Evolutionary conservation across 2,113 vertebrate genomes (phyloP), one percentile per base, ranked within the genome.

Genomic region (Erpornis zantholeuca): DNA sequence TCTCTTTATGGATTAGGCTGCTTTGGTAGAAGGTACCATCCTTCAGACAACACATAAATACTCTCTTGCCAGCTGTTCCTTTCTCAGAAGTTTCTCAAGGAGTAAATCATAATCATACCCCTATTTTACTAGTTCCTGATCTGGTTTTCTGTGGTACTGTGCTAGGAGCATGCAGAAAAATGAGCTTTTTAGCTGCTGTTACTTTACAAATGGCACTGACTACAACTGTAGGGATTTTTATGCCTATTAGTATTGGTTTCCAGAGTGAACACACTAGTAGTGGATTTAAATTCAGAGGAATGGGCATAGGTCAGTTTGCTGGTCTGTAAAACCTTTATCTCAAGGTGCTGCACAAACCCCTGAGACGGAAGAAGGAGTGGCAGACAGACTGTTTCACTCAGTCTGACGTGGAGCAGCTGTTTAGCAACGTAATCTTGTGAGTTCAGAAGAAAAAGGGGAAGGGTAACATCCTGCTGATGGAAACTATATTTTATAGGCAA

Each of bases 1-100:
- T 95, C 61, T 90, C 64, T 82, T 93, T 96, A 95, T 91, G 76
- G 88, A 86, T 93, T 94, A 96, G 57, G 45, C 86, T 95, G 90
- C 59, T 84, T 82, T 86, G 71, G 90, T 95, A 65, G 82, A 95
- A 96, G 79, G 84, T 94, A 82, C 86, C 76, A 92, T 95, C 75
- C 90, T 82, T 94, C 91, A 97, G 76, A 96, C 31, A 11, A 86
- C 90, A 94, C 60, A 86, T 87, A 93, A 92, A 92, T 82, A 69
- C 66, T 95, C 25, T 88, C 63, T 94, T 70, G 71, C 92, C 93
- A 94, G 93, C 94, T 96, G 93, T 93, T 97, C 61, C 70, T 71
- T 82, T 95, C 56, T 82, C 38, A 57, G 44, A 88, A 89, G 57
- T 92, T 97, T 93, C 59, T 84, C 64, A 85, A 66, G 0, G 3